phyloP scores from a whole-genome alignment of 2,797 vertebrate genomes.

The Premnoplex brunnescens region DNA sequence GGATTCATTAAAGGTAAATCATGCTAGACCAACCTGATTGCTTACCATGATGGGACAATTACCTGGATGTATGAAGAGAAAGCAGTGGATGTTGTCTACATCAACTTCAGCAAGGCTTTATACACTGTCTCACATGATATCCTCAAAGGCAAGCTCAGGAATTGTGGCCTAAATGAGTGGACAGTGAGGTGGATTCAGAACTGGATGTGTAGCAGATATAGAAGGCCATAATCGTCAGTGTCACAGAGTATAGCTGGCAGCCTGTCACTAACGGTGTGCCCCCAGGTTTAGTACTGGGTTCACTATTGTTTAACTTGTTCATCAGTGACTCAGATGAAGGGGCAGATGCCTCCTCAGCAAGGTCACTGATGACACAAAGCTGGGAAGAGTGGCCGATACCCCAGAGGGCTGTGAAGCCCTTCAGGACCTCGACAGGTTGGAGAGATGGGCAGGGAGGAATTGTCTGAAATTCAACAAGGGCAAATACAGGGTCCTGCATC shows the following conservation, averaged over 20 bases:
- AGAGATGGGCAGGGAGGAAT: no score
- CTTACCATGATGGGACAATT: neutral
- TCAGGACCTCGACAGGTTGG: no score
- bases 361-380: no score
- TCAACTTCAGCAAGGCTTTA: neutral
- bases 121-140: neutral
- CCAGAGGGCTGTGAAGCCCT: no score
- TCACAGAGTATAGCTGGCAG: neutral
- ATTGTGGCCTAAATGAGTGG: fast-evolving
- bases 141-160: neutral
- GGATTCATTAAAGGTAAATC: neutral
- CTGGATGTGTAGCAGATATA: neutral
- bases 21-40: neutral
- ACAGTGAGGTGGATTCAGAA: neutral
- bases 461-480: no score
- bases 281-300: neutral
- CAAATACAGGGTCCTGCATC: no score
- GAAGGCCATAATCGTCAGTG: neutral
- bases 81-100: neutral
- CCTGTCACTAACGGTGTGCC: neutral
- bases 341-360: no score
- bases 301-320: neutral
- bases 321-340: no score
- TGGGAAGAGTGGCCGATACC: no score
- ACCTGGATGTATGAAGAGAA: neutral